phyloP scores from a whole-genome alignment of 1,140 invertebrate genomes.

The Caligus rogercresseyi region DNA sequence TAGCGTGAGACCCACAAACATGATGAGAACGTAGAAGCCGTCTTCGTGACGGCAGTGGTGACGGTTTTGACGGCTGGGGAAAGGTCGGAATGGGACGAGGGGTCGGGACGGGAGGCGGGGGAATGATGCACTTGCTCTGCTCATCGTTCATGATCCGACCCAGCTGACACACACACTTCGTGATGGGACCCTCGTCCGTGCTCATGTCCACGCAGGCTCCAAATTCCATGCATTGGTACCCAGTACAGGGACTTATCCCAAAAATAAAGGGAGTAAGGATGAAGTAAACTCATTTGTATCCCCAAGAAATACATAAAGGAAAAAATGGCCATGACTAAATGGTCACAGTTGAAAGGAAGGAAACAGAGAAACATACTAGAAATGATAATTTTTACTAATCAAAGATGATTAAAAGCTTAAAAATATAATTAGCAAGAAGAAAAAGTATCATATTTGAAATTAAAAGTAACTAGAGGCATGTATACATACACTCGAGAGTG shows the following conservation, averaged over 20 bases:
- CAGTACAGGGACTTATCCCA: constrained; percentile 22
- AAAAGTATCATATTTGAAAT: no score
- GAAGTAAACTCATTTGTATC: neutral
- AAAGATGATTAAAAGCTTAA: no score
- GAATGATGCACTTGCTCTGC: constrained; percentile 22
- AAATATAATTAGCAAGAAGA: no score
- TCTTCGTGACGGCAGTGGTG: constrained; percentile 26
- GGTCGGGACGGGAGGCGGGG: constrained; percentile 24
- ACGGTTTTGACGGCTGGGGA: constrained; percentile 25
- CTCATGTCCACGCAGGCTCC: constrained; percentile 24
- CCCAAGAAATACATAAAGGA: neutral
- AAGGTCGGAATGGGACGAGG: constrained; percentile 26
- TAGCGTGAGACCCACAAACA: constrained; percentile 26
- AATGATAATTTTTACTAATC: no score
- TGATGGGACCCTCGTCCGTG: constrained; percentile 22
- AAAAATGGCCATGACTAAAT: constrained; percentile 2
- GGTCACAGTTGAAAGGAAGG: neutral
- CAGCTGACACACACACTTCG: constrained; percentile 26
- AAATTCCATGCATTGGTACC: constrained; percentile 25
- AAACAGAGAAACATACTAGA: neutral
- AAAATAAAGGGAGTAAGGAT: constrained; percentile 17
- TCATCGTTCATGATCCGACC: constrained; percentile 23
- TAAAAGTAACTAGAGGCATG: no score
- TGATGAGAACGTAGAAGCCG: constrained; percentile 27
- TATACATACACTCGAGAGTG: no score